A percentile compares a stretch with the other conserved stretches of the same genome.
Evolutionary conservation across 2,888 invertebrate genomes (phyloP).

Genomic region (Ormyrus rosae): DNA sequence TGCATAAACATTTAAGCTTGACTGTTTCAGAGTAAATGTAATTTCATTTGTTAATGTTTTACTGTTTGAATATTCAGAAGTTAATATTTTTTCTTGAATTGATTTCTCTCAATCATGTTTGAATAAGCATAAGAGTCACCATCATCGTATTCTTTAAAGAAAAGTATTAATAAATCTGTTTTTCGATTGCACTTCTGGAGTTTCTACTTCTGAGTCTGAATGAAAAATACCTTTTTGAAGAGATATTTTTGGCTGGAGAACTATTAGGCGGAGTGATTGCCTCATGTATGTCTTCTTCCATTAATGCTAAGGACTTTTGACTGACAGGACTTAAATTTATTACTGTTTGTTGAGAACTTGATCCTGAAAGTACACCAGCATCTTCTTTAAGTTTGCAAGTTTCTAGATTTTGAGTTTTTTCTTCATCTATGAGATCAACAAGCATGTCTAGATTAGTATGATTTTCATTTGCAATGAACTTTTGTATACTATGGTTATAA

Average conservation of each 20-base stretch:
- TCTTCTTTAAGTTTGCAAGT: not conserved
- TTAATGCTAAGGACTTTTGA: not conserved
- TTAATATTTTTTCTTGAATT: not conserved
- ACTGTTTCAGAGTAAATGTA: not conserved
- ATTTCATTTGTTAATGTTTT: slow-evolving; percentile 4
- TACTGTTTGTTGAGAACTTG: slow-evolving; percentile 33
- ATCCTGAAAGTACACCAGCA: not conserved
- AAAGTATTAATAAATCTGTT: slow-evolving; percentile 63
- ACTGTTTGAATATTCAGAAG: not conserved
- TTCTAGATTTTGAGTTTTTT: slow-evolving; percentile 1
- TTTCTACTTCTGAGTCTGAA: slow-evolving; percentile 62
- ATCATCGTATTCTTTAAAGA: slow-evolving; percentile 21
- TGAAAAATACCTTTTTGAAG: slow-evolving; percentile 55
- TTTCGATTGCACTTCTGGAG: slow-evolving; percentile 31
- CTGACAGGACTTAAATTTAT: slow-evolving; percentile 27
- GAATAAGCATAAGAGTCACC: slow-evolving; percentile 39
- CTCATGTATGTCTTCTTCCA: slow-evolving; percentile 24
- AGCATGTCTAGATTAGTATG: slow-evolving; percentile 53
- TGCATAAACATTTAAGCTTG: too few species aligned
- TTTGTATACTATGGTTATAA: not conserved
- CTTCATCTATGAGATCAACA: slow-evolving; percentile 53
- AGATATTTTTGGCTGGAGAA: slow-evolving; percentile 4
- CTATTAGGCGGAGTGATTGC: slow-evolving; percentile 29
- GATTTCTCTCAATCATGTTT: slow-evolving; percentile 13
- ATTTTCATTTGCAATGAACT: slow-evolving; percentile 8